Base-by-base conservation (phyloP, 2,888 invertebrate species). In the Heliconius aoede region DNA sequence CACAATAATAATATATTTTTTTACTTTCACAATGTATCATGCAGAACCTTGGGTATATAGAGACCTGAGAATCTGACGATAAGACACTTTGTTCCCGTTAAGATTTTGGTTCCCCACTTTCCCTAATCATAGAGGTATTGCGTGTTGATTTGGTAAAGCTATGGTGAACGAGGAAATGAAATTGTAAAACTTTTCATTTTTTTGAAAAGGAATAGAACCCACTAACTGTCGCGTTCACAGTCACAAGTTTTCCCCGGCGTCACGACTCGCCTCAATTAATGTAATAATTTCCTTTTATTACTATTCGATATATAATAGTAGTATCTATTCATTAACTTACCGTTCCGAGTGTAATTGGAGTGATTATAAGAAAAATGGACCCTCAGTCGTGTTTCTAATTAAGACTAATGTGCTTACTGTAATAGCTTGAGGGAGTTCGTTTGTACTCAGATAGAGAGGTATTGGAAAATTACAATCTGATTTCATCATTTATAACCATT, bases 361-460 rank as follows among this genome's bases (percentile, higher is more conserved):
- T 72, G 58, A 72, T 72, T 36, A 72, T 72, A 72, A 72, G 72
- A 72, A 72, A 72, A 72, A 72, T 72, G 69, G 69, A n/a, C 61
- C 36, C 69, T 62, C 71, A 51, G 69, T 55, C 60, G 32, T 60
- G 71, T 76, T 30, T 82, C 81, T 88, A 90, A 90, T 90, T 86
- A 89, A 89, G 91, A 90, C 85, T 89, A 86, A 90, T 90, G 86
- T 82, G 81, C 81, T 72, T 76, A 36, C 79, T 79, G 81, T 82
- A 81, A 80, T 80, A 80, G 80, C 76, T 78, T 68, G 46, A 60
- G 74, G 67, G 74, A 78, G 51, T 62, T 69, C 61, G 58, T 67
- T 74, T 64, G 74, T 67, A 51, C n/a, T 62, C n/a, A 18, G 75
- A 68, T 71, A 75, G 61, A 68, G 69, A 71, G 75, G 32, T 69